Percentiles rank a stretch among this genome's conserved stretches.
Conservation (phyloP, 2,113 vertebrate genomes). For the Coreoperca whiteheadi region DNA sequence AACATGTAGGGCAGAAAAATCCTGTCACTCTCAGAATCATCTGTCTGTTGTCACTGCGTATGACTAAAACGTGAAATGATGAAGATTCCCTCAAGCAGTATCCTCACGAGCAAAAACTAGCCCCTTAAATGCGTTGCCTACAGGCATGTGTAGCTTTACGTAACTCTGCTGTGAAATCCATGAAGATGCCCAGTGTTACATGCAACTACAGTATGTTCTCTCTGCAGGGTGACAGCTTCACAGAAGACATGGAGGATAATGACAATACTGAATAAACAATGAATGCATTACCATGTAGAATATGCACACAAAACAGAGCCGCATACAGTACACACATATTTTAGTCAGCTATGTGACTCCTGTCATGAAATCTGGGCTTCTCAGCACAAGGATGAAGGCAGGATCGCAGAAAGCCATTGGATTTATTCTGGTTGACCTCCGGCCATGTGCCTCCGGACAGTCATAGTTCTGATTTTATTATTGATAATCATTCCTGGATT, state of each 20-base stretch:
- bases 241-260: slow-evolving; percentile 28
- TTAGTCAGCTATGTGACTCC: slow-evolving; percentile 3
- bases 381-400: too few relatives aligned
- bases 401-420: too few relatives aligned
- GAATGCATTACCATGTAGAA: not conserved
- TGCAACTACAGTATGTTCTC: slow-evolving; percentile 45
- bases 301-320: slow-evolving; percentile 6
- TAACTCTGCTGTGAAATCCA: slow-evolving; percentile 63
- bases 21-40: slow-evolving; percentile 58
- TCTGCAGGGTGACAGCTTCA: slow-evolving; percentile 35
- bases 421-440: too few relatives aligned
- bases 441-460: not conserved
- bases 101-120: slow-evolving; percentile 68
- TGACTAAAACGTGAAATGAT: slow-evolving; percentile 66
- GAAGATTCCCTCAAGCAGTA: slow-evolving; percentile 56
- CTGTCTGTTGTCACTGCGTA: slow-evolving; percentile 63
- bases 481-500: slow-evolving; percentile 30
- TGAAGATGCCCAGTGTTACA: slow-evolving; percentile 36
- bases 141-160: slow-evolving; percentile 61
- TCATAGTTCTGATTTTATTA: slow-evolving; percentile 21
- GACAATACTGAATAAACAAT: slow-evolving; percentile 47
- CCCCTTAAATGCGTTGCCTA: slow-evolving; percentile 59
- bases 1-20: slow-evolving; percentile 28
- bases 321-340: slow-evolving; percentile 1
- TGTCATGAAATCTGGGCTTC: slow-evolving; percentile 5